Evolutionary conservation across 1,140 invertebrate genomes (phyloP), one percentile per base, ranked within the genome.

Genomic region (Pogonomyrmex californicus): DNA sequence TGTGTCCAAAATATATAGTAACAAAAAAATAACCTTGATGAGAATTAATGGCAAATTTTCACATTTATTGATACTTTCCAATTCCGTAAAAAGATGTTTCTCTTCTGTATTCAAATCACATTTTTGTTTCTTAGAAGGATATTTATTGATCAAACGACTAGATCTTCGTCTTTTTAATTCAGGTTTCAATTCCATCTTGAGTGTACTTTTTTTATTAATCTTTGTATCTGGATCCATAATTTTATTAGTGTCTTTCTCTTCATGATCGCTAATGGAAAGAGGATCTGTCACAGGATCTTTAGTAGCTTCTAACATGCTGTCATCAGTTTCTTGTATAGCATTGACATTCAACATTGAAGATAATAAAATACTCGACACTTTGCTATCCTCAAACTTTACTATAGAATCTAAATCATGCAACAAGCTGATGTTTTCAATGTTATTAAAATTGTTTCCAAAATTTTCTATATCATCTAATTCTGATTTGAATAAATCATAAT

Each of bases 391-490:
- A 51, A 87, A 76, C 6, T 86, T 49, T 30, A 91, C 58, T 14
- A 85, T 0, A 70, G 70, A 77, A 76, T 86, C 58, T 6, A 92
- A 86, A 47, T 93, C 86, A 65, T 92, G 86, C 9, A 87, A 73
- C n/a, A 93, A 66, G 5, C 90, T 75, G n/a, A 91, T 88, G n/a
- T 56, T 36, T 23, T 91, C 86, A 54, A 90, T 38, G 38, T 88
- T 47, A 60, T 86, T 12, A 60, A 76, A 41, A 54, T 68, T 38
- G 38, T 88, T 47, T 56, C 86, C 9, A 60, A 76, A 41, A 54
- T 68, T 49, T n/a, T 79, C 70, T 9, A 9, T 63, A 51, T 71
- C 70, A 30, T 3, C 58, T 60, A 79, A 65, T 81, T 87, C 87
- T 54, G 33, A 33, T 51, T 90, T 85, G 1, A 85, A 1, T 2